phyloP scores from a whole-genome alignment of 2,797 vertebrate genomes.

The Crocodylus rhombifer region DNA sequence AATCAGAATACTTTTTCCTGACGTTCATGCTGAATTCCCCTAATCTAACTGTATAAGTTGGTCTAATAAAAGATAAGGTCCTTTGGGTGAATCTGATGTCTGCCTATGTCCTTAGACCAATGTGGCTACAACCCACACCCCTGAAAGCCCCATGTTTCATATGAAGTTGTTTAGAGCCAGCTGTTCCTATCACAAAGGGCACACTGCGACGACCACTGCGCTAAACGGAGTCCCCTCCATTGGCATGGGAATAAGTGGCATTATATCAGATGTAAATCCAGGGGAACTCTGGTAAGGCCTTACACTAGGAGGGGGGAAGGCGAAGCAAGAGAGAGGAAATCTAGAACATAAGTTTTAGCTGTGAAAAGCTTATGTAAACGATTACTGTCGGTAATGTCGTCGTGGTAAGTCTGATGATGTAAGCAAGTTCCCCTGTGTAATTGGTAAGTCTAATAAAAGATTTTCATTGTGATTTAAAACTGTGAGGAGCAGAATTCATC shows the following conservation, averaged over 20 bases:
- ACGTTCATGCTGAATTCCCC: background rate
- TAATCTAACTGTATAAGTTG: too few relatives aligned
- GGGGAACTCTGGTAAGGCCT: background rate
- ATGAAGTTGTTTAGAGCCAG: background rate
- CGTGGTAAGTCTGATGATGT: conserved; percentile 12
- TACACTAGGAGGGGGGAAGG: conserved; percentile 33
- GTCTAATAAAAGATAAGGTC: background rate
- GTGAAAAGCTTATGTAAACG: conserved; percentile 42
- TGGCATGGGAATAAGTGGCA: background rate
- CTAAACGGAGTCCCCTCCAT: background rate
- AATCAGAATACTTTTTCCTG: background rate
- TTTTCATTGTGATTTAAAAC: conserved; percentile 35
- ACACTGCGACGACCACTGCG: background rate
- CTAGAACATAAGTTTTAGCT: background rate
- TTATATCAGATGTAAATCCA: conserved; percentile 2
- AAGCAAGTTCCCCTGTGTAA: conserved; percentile 4
- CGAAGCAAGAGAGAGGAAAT: background rate
- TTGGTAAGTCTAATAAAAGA: conserved; percentile 43
- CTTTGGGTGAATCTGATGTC: background rate
- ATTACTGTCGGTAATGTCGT: conserved; percentile 18
- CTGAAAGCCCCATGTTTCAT: background rate
- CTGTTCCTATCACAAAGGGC: background rate
- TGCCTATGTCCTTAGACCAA: too few relatives aligned
- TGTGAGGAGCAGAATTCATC: background rate
- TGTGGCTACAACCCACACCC: too few relatives aligned